A percentile compares a stretch with the other conserved stretches of the same genome.
phyloP scores from a whole-genome alignment of 1,140 invertebrate genomes.

The Drosophila subobscura region DNA sequence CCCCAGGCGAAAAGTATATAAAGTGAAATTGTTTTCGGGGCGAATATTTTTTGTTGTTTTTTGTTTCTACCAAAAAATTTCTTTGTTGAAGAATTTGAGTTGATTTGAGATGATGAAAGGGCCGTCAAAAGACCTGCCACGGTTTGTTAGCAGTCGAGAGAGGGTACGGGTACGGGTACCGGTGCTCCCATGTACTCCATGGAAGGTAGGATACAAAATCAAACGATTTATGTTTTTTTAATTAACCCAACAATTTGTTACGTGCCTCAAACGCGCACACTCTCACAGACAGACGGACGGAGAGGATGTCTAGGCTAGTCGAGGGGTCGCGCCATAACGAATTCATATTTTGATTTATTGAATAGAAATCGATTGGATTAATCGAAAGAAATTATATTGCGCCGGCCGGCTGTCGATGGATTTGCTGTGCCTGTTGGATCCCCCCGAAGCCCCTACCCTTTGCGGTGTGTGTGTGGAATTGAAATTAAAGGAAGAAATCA shows the following conservation, averaged over 20 bases:
- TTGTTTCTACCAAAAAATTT: constrained; percentile 20
- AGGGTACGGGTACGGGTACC: not conserved
- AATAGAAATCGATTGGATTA: constrained; percentile 83
- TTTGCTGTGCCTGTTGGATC: constrained; percentile 53
- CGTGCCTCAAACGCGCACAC: constrained; percentile 75
- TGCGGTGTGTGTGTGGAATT: constrained; percentile 41
- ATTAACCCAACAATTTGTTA: constrained; percentile 83
- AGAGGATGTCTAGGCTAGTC: constrained; percentile 37
- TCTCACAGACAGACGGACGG: constrained; percentile 19
- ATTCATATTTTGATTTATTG: constrained; percentile 83
- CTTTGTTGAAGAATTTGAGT: constrained; percentile 46
- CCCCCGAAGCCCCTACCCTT: constrained; percentile 16
- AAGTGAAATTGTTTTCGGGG: constrained; percentile 51
- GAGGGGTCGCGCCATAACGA: constrained; percentile 68
- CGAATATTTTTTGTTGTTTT: constrained; percentile 37
- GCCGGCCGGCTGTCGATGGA: constrained; percentile 57
- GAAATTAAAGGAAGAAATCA: constrained; percentile 71
- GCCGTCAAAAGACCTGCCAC: constrained; percentile 55
- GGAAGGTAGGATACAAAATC: constrained; percentile 52
- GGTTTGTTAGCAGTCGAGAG: constrained; percentile 48
- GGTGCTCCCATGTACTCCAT: too few relatives aligned
- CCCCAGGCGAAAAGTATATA: constrained; percentile 22
- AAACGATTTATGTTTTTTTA: constrained; percentile 83
- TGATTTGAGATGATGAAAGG: constrained; percentile 67
- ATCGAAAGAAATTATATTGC: constrained; percentile 82